Evolutionary conservation across 2,113 vertebrate genomes (phyloP), one percentile per base, ranked within the genome.

Genomic region (Oryzias melastigma): DNA sequence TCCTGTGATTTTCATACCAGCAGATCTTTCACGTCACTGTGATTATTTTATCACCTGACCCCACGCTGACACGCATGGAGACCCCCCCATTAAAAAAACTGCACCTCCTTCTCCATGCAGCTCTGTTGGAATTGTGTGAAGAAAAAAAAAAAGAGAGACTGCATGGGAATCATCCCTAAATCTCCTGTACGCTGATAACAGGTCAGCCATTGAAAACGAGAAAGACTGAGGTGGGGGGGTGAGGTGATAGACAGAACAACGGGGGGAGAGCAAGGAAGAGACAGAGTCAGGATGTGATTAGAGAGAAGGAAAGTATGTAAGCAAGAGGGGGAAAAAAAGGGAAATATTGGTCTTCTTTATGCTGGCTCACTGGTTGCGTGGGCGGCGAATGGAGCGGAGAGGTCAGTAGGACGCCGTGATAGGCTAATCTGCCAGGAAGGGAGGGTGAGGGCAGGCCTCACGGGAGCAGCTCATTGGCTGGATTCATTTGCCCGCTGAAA

Each of bases 391-490:
- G 67, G 60, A 86, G 85, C 77, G 71, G 81, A 84, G 78, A 77
- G 87, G 85, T 88, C 86, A 90, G 70, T 80, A 76, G 78, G 65
- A 84, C 78, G 76, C 81, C 60, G 77, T 84, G 85, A 88, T 89
- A 87, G 88, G 87, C 87, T 89, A 88, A 88, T 88, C 84, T 84
- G 73, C 80, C 65, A 80, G 79, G 78, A 78, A 83, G 81, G 83
- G 82, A 77, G 81, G 84, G 81, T 74, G 66, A 82, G 62, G 65
- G 75, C 76, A 76, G 55, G 74, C 78, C 89, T 80, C 77, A 7
- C 8, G 77, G 82, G 83, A 82, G 73, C 73, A 74, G 80, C 81
- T 88, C 68, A 88, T 89, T 90, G 88, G 84, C 83, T 85, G 67
- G 55, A 72, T 73, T 82, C 60, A 75, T 84, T 83, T 74, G 82